Base-by-base conservation (phyloP, 2,113 vertebrate species). In the Colinus virginianus region DNA sequence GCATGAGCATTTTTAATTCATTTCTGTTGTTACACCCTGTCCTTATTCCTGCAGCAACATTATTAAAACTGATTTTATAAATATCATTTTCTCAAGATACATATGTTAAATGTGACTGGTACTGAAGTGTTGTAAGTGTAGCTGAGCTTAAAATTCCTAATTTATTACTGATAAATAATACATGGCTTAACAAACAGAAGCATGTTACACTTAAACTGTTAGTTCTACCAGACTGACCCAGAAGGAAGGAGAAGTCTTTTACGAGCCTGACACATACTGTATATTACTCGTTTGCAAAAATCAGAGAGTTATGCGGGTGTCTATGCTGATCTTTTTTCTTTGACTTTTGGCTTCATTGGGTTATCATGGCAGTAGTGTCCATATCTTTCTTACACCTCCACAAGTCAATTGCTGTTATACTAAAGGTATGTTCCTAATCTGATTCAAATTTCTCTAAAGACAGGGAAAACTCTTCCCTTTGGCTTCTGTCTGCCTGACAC, bases 1-100 rank as follows among this genome's bases (percentile, higher is more conserved):
- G 87, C 62, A 97, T 97, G 95, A 96, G 13, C 85, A 96, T 97
- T 97, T 97, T 92, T 84, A 97, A 97, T 97, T 97, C 87, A 96
- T 96, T 97, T 95, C 91, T 97, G 87, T 97, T 97, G 94, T 97
- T 97, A 94, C 93, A 94, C 69, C 70, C 86, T 93, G 96, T 96
- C 95, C 94, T 88, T 95, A 96, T 83, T 97, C 90, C 72, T 96
- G 69, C 43, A 91, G 92, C 48, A 97, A 96, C 93, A 96, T 96
- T 97, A 97, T 97, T 97, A 97, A 97, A 97, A 90, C 70, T 79
- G 77, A 84, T 95, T 97, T 96, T 95, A 96, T 96, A 95, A 96
- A 96, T 94, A 94, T 90, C 32, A 90, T 96, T 95, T 97, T 97
- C 90, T 94, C 21, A 7, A 90, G 91, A 92, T 95, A 78, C 84